These are phyloP conservation scores for Cryptophagus acutangulus DNA, from an alignment of 2,888 invertebrate species.

Conservation along the genomic window DNA sequence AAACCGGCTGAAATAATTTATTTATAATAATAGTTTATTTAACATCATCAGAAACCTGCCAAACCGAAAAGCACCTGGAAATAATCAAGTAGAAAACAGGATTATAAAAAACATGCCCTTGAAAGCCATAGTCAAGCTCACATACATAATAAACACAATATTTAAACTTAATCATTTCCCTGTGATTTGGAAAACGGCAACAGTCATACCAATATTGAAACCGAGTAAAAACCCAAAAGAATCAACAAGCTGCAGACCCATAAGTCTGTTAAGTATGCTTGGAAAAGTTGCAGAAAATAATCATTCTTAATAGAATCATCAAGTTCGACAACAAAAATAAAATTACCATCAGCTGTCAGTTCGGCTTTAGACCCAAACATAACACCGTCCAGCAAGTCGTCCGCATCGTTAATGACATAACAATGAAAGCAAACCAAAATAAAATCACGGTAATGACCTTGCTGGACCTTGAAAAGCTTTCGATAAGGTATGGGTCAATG, in stretches of 20 bases:
- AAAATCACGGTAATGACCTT: background rate
- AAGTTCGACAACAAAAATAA: background rate
- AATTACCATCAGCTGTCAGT: background rate
- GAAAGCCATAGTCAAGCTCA: slow-evolving; percentile 3
- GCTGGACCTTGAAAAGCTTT: slow-evolving; percentile 1
- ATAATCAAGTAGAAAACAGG: slow-evolving; percentile 7
- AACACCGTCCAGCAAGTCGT: background rate
- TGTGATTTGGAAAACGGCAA: slow-evolving; percentile 1
- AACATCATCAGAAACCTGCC: slow-evolving; percentile 6
- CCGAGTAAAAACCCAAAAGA: slow-evolving; percentile 3
- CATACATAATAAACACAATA: slow-evolving; percentile 8
- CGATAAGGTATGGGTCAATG: slow-evolving; percentile 2
- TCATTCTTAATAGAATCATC: slow-evolving; percentile 4
- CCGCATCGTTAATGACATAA: background rate
- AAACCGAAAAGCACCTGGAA: slow-evolving; percentile 10
- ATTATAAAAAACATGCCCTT: slow-evolving; percentile 9
- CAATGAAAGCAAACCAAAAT: background rate
- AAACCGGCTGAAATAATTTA: slow-evolving; percentile 1
- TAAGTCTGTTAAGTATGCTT: slow-evolving; percentile 8
- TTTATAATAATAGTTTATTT: no score
- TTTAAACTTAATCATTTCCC: slow-evolving; percentile 7
- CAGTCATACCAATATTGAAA: slow-evolving; percentile 7
- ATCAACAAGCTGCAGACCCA: slow-evolving; percentile 9
- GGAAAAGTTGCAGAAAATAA: slow-evolving; percentile 10
- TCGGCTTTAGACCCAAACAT: background rate